Conservation (phyloP, 2,888 invertebrate species). For the Lampropteryx suffumata region DNA sequence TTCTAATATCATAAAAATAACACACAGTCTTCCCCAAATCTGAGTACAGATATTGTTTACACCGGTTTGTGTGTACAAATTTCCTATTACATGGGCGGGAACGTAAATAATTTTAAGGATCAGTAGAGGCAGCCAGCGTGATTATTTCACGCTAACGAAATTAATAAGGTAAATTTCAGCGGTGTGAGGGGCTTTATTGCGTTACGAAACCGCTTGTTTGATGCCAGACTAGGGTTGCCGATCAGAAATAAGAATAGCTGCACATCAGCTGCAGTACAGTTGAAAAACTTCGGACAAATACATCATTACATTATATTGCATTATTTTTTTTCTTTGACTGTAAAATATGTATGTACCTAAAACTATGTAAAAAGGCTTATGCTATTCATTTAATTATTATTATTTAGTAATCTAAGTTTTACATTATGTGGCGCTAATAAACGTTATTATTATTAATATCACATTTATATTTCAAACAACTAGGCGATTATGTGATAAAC, state of each 20-base stretch:
- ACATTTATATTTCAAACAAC: too few species aligned
- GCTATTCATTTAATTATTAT: too few species aligned
- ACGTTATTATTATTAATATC: too few species aligned
- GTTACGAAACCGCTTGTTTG: constrained; percentile 61
- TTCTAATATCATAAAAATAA: constrained; percentile 28
- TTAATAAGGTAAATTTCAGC: constrained; percentile 71
- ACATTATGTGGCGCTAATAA: too few species aligned
- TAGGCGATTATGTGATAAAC: too few species aligned
- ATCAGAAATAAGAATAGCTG: constrained; percentile 1
- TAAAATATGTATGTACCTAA: too few species aligned
- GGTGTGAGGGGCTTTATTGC: constrained; percentile 58
- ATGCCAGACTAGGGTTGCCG: constrained; percentile 44
- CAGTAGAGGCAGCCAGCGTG: constrained; percentile 60
- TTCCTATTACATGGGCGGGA: constrained; percentile 46
- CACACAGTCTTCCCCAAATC: constrained; percentile 24
- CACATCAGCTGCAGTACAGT: too few species aligned
- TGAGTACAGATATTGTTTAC: constrained; percentile 23
- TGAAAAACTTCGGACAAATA: too few species aligned
- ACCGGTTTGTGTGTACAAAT: constrained; percentile 33
- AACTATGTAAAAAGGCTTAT: too few species aligned
- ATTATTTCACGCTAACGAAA: constrained; percentile 72
- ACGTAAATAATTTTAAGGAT: constrained; percentile 70
- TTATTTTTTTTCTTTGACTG: too few species aligned
- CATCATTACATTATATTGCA: too few species aligned
- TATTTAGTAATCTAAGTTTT: too few species aligned